Evolutionary conservation across 1,140 invertebrate genomes (phyloP).

Genomic region (Lepidurus apus): DNA sequence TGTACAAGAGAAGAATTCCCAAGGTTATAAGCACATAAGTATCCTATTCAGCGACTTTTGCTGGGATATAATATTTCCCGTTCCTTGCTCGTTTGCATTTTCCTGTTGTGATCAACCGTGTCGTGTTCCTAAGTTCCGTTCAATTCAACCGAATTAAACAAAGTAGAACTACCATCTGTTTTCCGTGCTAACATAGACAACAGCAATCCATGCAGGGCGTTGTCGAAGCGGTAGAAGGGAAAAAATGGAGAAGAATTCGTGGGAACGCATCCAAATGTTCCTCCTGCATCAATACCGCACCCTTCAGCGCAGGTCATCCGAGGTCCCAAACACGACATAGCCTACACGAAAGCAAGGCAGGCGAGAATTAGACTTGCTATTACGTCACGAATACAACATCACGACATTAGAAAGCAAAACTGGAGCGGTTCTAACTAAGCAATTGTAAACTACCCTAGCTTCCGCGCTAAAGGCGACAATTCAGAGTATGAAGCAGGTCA

Average conservation of each 20-base stretch:
- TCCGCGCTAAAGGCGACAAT: not conserved
- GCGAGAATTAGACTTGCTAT: not conserved
- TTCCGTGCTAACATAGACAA: not conserved
- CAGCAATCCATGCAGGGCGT: not conserved
- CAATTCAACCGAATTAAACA: too few species aligned
- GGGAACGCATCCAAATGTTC: not conserved
- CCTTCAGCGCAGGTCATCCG: conserved; percentile 20
- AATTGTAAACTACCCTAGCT: not conserved
- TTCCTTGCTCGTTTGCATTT: too few species aligned
- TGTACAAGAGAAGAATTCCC: too few species aligned
- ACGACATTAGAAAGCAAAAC: not conserved
- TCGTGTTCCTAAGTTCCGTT: too few species aligned
- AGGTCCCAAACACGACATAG: not conserved
- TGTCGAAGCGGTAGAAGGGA: not conserved
- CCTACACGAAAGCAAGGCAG: not conserved
- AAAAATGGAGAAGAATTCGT: not conserved
- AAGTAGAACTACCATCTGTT: too few species aligned
- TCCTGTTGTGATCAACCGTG: too few species aligned
- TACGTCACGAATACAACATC: not conserved
- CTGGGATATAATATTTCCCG: too few species aligned
- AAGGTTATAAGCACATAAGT: too few species aligned
- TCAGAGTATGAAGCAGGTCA: not conserved
- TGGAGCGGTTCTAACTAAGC: not conserved
- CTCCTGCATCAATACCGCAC: conserved; percentile 13
- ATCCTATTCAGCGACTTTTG: too few species aligned